Base-by-base conservation (phyloP, 2,113 vertebrate species). In the Epinephelus lanceolatus region DNA sequence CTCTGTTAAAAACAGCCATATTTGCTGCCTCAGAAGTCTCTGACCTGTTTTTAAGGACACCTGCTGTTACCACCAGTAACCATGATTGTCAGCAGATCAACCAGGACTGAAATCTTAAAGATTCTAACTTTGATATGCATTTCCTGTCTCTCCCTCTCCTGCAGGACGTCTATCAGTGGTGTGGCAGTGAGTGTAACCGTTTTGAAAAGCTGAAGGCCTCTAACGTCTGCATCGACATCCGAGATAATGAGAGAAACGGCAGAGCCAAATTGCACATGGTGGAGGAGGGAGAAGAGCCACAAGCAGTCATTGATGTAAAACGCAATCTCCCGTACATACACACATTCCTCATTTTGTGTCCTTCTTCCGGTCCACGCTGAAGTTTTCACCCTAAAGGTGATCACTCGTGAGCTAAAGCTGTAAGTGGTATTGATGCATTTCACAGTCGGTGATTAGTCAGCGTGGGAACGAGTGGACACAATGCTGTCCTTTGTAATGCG, bases 161-260 rank as follows among this genome's bases (percentile, higher is more conserved):
- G 49, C 88, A 96, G 96, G 69, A 94, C 1, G 73, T 96, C 49
- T 95, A 94, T 83, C 94, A 95, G 86, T 96, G 96, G 96, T 95
- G 92, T 3, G 96, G 96, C 82, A 93, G 90, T 6, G 92, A 95
- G 57, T 94, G 94, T 62, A 96, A 96, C 87, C 88, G 82, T 0
- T 95, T 90, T 0, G 96, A 96, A 88, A 91, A 76, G 33, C 56
- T 96, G 67, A 96, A 96, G 88, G 94, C 95, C 30, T 90, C 93
- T 1, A 71, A 91, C 70, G 72, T 96, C n/a, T 76, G 93, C 82
- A 95, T 94, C 12, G 87, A 81, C 84, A 96, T 96, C 92, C 92
- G 95, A 55, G 95, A 96, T 80, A 96, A 95, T 2, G 95, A 96
- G 85, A 92, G 96, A 47, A 95, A 94, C 0, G 96, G 96, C 49